Conservation (phyloP, 1,140 invertebrate species). For the Drosophila elegans region DNA sequence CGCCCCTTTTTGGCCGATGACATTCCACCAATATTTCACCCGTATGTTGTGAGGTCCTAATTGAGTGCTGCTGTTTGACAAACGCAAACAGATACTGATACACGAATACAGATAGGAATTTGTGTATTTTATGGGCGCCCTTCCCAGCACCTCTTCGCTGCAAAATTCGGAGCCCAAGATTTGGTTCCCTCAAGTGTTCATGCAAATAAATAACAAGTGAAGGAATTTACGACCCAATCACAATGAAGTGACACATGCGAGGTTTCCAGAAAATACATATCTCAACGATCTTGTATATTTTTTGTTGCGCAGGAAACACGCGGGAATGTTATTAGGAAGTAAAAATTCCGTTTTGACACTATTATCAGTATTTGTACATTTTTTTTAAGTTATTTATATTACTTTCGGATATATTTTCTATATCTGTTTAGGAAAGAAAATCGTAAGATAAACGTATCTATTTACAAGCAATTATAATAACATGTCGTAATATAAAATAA, state of each 20-base stretch:
- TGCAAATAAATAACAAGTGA: slow-evolving; percentile 78
- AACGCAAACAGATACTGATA: slow-evolving; percentile 64
- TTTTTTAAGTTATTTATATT: background rate
- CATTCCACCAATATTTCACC: slow-evolving; percentile 31
- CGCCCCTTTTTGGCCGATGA: slow-evolving; percentile 35
- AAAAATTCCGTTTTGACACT: background rate
- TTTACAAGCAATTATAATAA: background rate
- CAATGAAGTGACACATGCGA: slow-evolving; percentile 8
- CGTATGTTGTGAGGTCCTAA: slow-evolving; percentile 61
- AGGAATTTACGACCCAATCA: slow-evolving; percentile 56
- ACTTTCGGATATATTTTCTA: too few relatives aligned
- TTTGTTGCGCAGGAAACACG: background rate
- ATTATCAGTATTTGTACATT: background rate
- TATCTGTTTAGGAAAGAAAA: background rate
- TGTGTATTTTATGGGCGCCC: slow-evolving; percentile 55
- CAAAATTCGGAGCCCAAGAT: slow-evolving; percentile 8
- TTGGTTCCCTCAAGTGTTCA: slow-evolving; percentile 48
- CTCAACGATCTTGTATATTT: background rate
- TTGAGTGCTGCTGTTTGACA: slow-evolving; percentile 81
- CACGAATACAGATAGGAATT: slow-evolving; percentile 21
- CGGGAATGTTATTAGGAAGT: background rate
- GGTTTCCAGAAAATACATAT: background rate
- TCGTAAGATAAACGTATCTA: background rate
- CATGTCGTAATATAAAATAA: background rate
- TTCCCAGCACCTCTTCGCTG: slow-evolving; percentile 41